Evolutionary conservation across 2,888 invertebrate genomes (phyloP).

Genomic region (Chouioia cunea): DNA sequence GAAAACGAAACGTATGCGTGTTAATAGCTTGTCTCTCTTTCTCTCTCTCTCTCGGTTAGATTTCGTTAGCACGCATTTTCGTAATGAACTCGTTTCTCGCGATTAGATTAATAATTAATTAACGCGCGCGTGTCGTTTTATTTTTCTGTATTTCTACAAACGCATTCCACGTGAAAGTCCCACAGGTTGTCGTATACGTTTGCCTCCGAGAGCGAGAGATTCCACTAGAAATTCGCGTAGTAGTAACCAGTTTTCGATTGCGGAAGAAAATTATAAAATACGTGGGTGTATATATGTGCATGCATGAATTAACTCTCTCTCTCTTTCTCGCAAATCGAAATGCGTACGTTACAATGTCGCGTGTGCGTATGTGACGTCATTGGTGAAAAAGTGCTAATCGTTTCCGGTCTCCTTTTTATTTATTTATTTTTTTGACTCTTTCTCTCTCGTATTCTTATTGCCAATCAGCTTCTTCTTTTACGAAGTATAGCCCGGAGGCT

Average conservation of each 20-base stretch:
- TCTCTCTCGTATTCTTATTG: conserved; percentile 34
- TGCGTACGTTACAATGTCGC: neutral
- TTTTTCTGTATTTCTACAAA: too few species aligned
- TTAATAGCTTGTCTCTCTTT: too few species aligned
- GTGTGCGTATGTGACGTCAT: conserved; percentile 2
- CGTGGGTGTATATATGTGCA: neutral
- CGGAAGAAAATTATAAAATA: conserved; percentile 32
- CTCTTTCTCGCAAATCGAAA: too few species aligned
- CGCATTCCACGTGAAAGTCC: neutral
- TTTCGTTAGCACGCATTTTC: too few species aligned
- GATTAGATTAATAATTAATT: neutral
- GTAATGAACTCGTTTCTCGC: too few species aligned
- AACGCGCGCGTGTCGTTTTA: neutral
- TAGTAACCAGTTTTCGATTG: conserved; percentile 36
- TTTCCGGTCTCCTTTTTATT: conserved; percentile 38
- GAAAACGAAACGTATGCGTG: conserved; percentile 57
- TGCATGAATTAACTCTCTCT: conserved; percentile 18
- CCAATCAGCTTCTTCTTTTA: conserved; percentile 44
- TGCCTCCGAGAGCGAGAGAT: too few species aligned
- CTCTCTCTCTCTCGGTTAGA: too few species aligned
- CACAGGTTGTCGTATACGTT: too few species aligned
- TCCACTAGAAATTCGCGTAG: conserved; percentile 28
- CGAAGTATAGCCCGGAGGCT: conserved; percentile 16
- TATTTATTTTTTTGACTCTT: conserved; percentile 2
- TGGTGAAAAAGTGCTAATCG: conserved; percentile 28